Evolutionary conservation across 2,888 invertebrate species (phyloP).

Genomic region (Listrodromus nycthemerus): DNA sequence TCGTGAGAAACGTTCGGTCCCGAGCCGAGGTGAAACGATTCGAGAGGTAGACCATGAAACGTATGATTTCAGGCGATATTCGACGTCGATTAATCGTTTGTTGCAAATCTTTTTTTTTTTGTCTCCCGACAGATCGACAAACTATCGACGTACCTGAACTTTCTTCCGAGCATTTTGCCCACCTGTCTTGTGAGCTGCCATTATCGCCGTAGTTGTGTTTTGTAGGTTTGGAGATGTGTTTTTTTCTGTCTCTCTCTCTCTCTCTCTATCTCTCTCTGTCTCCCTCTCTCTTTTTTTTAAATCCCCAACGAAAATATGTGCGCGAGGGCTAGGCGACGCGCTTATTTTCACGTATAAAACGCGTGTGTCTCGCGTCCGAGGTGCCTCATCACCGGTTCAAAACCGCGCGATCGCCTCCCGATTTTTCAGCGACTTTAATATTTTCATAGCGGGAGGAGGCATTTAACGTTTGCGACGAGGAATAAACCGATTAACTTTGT

Average conservation of each 20-base stretch:
- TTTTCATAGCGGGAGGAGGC: constrained; percentile 52
- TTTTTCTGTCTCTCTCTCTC: constrained; percentile 11
- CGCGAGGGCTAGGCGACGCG: constrained; percentile 62
- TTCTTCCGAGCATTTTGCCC: constrained; percentile 86
- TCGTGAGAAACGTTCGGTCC: background rate
- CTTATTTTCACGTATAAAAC: constrained; percentile 63
- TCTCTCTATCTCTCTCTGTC: too few species aligned
- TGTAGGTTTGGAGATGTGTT: constrained; percentile 34
- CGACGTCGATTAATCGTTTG: background rate
- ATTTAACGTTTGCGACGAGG: constrained; percentile 46
- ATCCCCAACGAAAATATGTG: constrained; percentile 9
- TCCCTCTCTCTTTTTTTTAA: background rate
- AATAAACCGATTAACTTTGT: constrained; percentile 37
- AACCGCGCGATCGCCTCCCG: constrained; percentile 14
- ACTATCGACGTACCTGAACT: constrained; percentile 84
- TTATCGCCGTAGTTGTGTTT: constrained; percentile 69
- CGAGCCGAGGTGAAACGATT: background rate
- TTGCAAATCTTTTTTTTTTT: background rate
- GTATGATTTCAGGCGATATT: background rate
- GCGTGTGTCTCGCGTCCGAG: constrained; percentile 58
- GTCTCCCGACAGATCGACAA: too few species aligned
- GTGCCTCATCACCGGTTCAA: constrained; percentile 64
- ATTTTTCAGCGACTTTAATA: constrained; percentile 11
- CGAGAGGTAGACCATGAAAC: background rate
- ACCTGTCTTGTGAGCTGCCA: constrained; percentile 85